Evolutionary conservation across 2,888 invertebrate genomes (phyloP).

Genomic region (Agonopterix arenella): DNA sequence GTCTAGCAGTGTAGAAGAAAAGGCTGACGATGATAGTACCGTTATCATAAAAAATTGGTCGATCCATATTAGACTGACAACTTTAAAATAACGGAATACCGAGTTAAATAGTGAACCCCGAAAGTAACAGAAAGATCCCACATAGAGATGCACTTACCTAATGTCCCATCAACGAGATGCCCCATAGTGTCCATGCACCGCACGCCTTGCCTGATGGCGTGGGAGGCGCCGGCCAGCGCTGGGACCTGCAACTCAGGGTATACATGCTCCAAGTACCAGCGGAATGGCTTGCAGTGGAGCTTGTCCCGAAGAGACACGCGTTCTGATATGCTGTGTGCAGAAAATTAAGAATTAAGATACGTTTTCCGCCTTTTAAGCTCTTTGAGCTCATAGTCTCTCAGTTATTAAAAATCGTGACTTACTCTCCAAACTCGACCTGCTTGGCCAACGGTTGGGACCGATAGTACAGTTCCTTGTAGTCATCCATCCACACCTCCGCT

Average conservation of each 20-base stretch:
- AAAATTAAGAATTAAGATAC: background rate
- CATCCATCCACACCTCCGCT: conserved; percentile 99
- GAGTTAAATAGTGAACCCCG: no score
- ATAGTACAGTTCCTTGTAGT: conserved; percentile 97
- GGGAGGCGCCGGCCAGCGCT: conserved; percentile 70
- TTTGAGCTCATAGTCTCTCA: no score
- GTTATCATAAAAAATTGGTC: no score
- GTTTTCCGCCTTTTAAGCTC: no score
- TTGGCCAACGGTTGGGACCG: conserved; percentile 93
- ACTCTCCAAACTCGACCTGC: conserved; percentile 94
- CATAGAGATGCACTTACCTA: conserved; percentile 71
- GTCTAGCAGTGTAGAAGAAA: no score
- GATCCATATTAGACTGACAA: no score
- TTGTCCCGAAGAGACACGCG: conserved; percentile 86
- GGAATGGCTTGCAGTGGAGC: conserved; percentile 94
- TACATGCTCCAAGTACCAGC: conserved; percentile 95
- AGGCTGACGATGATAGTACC: no score
- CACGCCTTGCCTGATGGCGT: conserved; percentile 87
- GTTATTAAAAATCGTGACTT: conserved; percentile 51
- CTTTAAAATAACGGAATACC: no score
- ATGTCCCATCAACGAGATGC: conserved; percentile 88
- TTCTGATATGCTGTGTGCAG: conserved; percentile 85
- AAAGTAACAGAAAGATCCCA: no score
- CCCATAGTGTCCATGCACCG: conserved; percentile 97
- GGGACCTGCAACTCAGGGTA: conserved; percentile 93